These are phyloP conservation scores for Avahi laniger DNA, from an alignment of 2,797 vertebrate species.

Conservation along the genomic window DNA sequence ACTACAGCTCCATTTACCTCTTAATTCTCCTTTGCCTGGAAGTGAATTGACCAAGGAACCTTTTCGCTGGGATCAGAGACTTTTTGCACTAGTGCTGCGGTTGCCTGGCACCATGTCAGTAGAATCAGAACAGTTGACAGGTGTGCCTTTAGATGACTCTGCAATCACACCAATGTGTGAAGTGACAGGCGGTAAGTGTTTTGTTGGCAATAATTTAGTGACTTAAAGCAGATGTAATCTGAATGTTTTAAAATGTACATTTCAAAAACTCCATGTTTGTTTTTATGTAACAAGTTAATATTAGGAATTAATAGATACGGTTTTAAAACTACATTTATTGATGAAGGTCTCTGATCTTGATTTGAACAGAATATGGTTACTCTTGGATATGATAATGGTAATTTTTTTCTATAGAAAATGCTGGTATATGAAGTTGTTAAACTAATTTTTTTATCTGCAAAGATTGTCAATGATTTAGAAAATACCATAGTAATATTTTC, in stretches of 20 bases:
- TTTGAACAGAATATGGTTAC: constrained; percentile 29
- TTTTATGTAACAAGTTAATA: constrained; percentile 38
- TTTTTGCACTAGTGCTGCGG: constrained; percentile 95
- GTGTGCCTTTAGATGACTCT: constrained; percentile 94
- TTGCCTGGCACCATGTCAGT: constrained; percentile 92
- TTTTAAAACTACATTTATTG: constrained; percentile 44
- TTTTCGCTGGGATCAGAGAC: constrained; percentile 98
- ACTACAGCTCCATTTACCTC: constrained; percentile 94
- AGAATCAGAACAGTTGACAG: constrained; percentile 91
- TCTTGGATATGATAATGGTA: constrained; percentile 9
- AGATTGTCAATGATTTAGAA: constrained; percentile 37
- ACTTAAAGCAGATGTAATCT: not conserved
- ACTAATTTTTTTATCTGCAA: constrained; percentile 1
- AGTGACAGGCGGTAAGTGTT: constrained; percentile 93
- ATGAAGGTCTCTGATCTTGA: not conserved
- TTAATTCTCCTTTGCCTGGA: constrained; percentile 97
- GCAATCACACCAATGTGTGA: constrained; percentile 98
- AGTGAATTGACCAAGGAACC: constrained; percentile 98
- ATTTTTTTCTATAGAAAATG: constrained; percentile 44
- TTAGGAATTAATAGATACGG: not conserved
- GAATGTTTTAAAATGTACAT: constrained; percentile 49
- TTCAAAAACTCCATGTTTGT: constrained; percentile 40
- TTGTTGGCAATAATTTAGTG: constrained; percentile 4
- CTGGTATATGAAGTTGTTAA: constrained; percentile 56
- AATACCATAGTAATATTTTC: constrained; percentile 25